These are phyloP conservation scores for Reticulitermes speratus DNA, from an alignment of 1,140 invertebrate species.

Conservation along the genomic window DNA sequence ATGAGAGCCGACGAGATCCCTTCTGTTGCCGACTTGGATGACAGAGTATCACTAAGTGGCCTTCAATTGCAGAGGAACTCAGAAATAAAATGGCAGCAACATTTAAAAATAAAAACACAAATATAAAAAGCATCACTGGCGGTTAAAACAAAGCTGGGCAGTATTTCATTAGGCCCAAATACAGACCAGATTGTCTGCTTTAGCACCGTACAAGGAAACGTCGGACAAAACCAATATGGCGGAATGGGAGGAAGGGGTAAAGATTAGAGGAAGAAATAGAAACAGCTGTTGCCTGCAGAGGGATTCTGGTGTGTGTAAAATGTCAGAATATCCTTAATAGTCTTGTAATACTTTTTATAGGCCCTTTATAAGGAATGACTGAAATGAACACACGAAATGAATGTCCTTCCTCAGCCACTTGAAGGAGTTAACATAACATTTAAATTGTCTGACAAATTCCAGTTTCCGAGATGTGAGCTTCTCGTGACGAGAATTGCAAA, in stretches of 20 bases:
- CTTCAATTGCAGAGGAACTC: background rate
- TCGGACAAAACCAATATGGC: background rate
- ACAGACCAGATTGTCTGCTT: background rate
- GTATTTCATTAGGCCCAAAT: slow-evolving; percentile 8
- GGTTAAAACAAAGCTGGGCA: background rate
- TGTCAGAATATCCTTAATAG: background rate
- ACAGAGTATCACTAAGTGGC: background rate
- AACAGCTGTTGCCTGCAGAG: background rate
- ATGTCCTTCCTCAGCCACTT: no score
- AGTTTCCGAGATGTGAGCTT: no score
- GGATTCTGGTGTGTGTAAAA: background rate
- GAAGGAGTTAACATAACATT: no score
- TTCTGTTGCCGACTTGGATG: background rate
- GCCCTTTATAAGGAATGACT: no score
- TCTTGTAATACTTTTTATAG: no score
- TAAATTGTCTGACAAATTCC: no score
- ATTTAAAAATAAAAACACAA: background rate
- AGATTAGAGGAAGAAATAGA: background rate
- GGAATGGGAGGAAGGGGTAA: background rate
- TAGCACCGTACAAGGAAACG: background rate
- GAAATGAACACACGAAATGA: no score
- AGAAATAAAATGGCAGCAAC: background rate
- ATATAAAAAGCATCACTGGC: background rate
- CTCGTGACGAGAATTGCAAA: no score
- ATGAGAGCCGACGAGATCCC: background rate